Percentiles rank a stretch among this genome's conserved stretches.
phyloP scores from a whole-genome alignment of 1,140 invertebrate genomes.

The Panagrolaimus sp. region DNA sequence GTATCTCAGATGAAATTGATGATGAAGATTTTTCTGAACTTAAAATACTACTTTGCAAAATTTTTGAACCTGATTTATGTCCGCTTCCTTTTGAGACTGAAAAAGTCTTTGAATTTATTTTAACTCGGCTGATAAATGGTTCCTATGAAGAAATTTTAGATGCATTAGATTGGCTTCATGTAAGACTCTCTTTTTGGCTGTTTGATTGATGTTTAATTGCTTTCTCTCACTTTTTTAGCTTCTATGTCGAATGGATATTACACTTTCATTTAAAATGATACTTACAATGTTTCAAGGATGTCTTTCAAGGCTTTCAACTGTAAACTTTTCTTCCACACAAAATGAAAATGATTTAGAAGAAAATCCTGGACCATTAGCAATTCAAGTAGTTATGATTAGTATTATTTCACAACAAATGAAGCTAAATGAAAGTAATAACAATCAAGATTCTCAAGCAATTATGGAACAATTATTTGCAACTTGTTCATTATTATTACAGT shows the following conservation, averaged over 20 bases:
- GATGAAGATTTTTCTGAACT: conserved; percentile 83
- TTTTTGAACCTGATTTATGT: conserved; percentile 89
- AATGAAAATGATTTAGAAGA: conserved; percentile 68
- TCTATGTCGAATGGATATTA: conserved; percentile 78
- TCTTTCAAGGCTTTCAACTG: conserved; percentile 65
- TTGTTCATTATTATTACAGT: conserved; percentile 58
- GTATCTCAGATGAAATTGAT: conserved; percentile 85
- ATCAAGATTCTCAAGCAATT: conserved; percentile 64
- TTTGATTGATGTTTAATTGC: conserved; percentile 9
- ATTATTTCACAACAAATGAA: conserved; percentile 92
- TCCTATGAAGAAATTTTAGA: conserved; percentile 82
- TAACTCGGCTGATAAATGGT: conserved; percentile 75
- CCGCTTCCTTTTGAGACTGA: conserved; percentile 84
- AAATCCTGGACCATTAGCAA: conserved; percentile 63
- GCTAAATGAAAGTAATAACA: conserved; percentile 77
- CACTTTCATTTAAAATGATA: conserved; percentile 75
- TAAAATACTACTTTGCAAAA: conserved; percentile 84
- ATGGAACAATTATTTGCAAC: conserved; percentile 44
- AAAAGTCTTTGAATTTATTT: conserved; percentile 90
- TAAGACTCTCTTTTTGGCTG: conserved; percentile 57
- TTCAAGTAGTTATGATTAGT: conserved; percentile 92
- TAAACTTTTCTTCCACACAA: conserved; percentile 61
- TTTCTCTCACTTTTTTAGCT: conserved; percentile 63
- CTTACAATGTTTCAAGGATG: conserved; percentile 81
- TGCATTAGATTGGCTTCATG: conserved; percentile 88